Evolutionary conservation across 2,888 invertebrate species (phyloP), one percentile per base, ranked within the genome.

Genomic region (Gnatocerus cornutus): DNA sequence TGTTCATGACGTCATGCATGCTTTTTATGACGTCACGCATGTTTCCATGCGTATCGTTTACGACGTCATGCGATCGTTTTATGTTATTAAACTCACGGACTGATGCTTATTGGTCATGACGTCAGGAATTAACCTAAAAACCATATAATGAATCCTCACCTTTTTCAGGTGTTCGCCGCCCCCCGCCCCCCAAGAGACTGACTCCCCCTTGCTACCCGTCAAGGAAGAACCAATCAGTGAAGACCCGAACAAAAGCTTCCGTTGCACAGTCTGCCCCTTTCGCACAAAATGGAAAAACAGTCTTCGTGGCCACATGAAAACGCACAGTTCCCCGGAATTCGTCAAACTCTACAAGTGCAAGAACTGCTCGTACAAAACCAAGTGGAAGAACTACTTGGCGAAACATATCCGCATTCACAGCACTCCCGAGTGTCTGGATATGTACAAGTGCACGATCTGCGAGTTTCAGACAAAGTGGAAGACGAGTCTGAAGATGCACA

Each of bases 391-490:
- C 3, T 76, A 76, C 29, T 61, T 77, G 39, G 59, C 58, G 6
- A 65, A 65, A 27, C 76, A 76, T 45, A 72, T 72, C 3, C 62
- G 69, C 59, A 72, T 76, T 29, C 77, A 77, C 62, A 74, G 72
- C 45, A 71, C 65, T 12, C 77, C 77, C n/a, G 72, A 76, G 10
- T 72, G 69, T 21, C 55, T 77, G 1, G 71, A 70, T 5, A 77
- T 77, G 77, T 77, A 76, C 50, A 74, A 74, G 9, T 77, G 77
- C 53, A 67, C 71, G n/a, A 62, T 66, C 10, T 77, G 77, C 33
- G 71, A 69, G 6, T 77, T 76, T 33, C 73, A 77, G 52, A 77
- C 75, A 3, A 77, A 77, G 45, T 77, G 74, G 12, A 77, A 76
- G 50, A 74, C 76, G 0, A 74, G 76, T 30, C 71, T 77, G 9